Evolutionary conservation across 2,797 vertebrate species (phyloP), one percentile per base, ranked within the genome.

Genomic region (Cephalopachus bancanus): DNA sequence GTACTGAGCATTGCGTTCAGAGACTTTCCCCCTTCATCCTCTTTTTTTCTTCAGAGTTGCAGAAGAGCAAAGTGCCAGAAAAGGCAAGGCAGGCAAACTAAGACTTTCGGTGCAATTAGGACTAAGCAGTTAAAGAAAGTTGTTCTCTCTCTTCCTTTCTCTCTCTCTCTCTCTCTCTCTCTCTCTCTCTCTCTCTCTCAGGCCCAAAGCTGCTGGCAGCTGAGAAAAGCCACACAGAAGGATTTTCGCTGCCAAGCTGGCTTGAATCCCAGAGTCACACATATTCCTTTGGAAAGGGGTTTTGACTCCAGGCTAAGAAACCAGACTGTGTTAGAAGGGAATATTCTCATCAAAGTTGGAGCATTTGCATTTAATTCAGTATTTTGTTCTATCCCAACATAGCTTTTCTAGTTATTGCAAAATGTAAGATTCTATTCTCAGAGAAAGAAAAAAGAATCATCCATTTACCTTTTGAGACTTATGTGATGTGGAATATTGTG

Each of bases 291-390:
- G 33, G 59, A 93, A 93, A 83, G 72, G 24, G n/a, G n/a, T 51
- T 95, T 92, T 95, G 93, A 94, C 95, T 97, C 51, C 49, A 57
- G 71, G 87, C 67, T 94, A 83, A 57, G 87, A 85, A 97, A 92
- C 49, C 78, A 14, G 26, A 83, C 91, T 74, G 4, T 33, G n/a
- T 85, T 94, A 91, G 88, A 85, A 86, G 51, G 86, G 64, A 93
- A 60, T 92, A 81, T 57, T 76, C 49, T 89, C 90, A 67, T 93
- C 57, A 88, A 75, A 96, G 72, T 94, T 28, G 49, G 78, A 96
- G 12, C 49, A 94, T 96, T 96, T 94, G 62, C 92, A 94, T 96
- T 96, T 88, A 90, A 90, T 91, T 94, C 62, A 78, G 67, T 17
- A 71, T 84, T 96, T 96, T 93, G n/a, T 20, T 88, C 62, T 22